Evolutionary conservation across 2,888 invertebrate species (phyloP), one percentile per base, ranked within the genome.

Genomic region (Drosophila sordidula): DNA sequence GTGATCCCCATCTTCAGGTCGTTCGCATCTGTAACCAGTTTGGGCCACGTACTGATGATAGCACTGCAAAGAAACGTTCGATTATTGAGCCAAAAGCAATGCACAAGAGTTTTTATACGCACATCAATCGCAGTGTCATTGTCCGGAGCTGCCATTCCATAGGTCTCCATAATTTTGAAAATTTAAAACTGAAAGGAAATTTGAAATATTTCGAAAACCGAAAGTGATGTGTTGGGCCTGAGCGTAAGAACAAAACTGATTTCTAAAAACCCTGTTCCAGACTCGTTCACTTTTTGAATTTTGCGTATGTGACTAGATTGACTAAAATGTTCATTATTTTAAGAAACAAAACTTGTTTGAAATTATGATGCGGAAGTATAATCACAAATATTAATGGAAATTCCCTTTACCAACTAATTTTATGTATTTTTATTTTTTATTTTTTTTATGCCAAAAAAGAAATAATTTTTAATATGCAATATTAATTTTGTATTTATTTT

Each of bases 111-210:
- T 6, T 32, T 32, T 11, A 2, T 14, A 45, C 29, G 3, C 29
- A 63, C 63, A 22, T 64, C 63, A 4, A 63, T 63, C 11, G 39
- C 25, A 6, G 18, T 51, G 4, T 63, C 63, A 16, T 63, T 29
- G 2, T 42, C 34, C 3, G 63, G 63, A n/a, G 64, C 64, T 29
- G 63, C 63, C 63, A 67, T 65, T 26, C 56, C 65, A 26, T 65
- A 66, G 25, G 38, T 64, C 45, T 64, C 66, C 63, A 63, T 63
- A 63, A 63, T 65, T 63, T 63, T 29, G 66, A 50, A 36, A 42
- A 36, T 25, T 45, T 25, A 29, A 41, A 62, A 62, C 25, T 9
- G 5, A 22, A 64, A 56, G 9, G 34, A 3, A 50, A 63, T 50
- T 64, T 44, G 2, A 44, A 64, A 64, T 9, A 18, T 62, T 49